Evolutionary conservation across 2,797 vertebrate genomes (phyloP), one percentile per base, ranked within the genome.

Genomic region (Myotis pilosus): DNA sequence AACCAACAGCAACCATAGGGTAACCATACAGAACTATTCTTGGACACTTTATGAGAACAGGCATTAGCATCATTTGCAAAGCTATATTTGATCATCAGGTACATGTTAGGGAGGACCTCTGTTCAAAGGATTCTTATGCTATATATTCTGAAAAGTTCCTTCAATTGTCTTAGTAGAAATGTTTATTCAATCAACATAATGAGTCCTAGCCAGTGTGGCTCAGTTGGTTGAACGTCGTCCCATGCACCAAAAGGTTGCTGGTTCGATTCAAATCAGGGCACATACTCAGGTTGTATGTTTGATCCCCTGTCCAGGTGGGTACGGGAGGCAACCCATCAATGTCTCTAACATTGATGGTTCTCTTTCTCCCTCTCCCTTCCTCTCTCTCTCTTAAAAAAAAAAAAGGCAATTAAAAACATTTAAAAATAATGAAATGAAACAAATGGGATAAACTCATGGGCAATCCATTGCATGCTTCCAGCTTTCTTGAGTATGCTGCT

Each of bases 101-200:
- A 13, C 3, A 3, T 28, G 6, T 71, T 20, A 25, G 22, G 87
- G 55, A 0, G 8, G 6, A 7, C 36, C 41, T 16, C 13, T 22
- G 15, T 51, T 20, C 20, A 8, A 53, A 88, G 68, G 16, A 10
- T 62, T 49, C 62, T 84, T 36, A 38, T 10, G n/a, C 53, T 84
- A 11, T 44, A 19, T 76, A 51, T 79, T 82, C 51, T 74, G 74
- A 66, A 64, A 81, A 51, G 51, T 22, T 80, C 86, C n/a, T 89
- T 91, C 30, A 25, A 11, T 53, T 49, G n/a, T 57, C 64, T 83
- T 87, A 49, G 57, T 81, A 55, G 68, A 90, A 92, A 87, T 72
- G 60, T 53, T 55, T 92, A 15, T 9, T 94, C 64, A 60, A 85
- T 94, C 68, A 72, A 72, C 91, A 71, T 72, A 91, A 71, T 47